Conservation (phyloP, 2,113 vertebrate species). For the Columba janthina region DNA sequence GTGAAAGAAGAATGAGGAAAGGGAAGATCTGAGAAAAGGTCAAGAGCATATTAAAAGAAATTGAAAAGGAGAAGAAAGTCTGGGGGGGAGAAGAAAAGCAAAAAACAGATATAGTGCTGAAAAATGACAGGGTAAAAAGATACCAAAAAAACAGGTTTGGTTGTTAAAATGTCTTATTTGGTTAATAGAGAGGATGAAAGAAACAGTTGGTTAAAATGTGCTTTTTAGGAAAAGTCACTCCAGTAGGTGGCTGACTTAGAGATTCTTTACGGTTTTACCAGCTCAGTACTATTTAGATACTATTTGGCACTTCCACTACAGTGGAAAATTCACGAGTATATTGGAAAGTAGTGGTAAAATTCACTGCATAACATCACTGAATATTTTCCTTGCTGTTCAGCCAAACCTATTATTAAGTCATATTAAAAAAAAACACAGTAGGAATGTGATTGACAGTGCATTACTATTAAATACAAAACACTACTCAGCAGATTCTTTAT, state of each 20-base stretch:
- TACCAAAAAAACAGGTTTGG: background rate
- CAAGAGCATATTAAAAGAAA: background rate
- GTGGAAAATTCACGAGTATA: slow-evolving; percentile 19
- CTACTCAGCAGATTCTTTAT: slow-evolving; percentile 37
- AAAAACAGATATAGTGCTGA: background rate
- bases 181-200: background rate
- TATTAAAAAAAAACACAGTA: background rate
- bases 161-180: background rate
- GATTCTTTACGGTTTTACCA: background rate
- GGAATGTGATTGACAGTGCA: slow-evolving; percentile 24
- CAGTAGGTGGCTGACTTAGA: background rate
- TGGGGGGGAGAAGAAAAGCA: background rate
- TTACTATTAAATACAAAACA: background rate
- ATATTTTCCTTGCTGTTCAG: slow-evolving; percentile 46
- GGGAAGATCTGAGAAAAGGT: background rate
- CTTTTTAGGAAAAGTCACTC: background rate
- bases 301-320: background rate
- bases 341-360: slow-evolving; percentile 21
- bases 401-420: slow-evolving; percentile 47
- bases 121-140: background rate
- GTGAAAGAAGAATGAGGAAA: background rate
- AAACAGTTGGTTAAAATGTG: background rate
- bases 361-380: slow-evolving; percentile 10
- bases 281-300: background rate
- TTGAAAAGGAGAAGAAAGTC: background rate